phyloP scores from a whole-genome alignment of 2,888 invertebrate species.

The Tipula unca region DNA sequence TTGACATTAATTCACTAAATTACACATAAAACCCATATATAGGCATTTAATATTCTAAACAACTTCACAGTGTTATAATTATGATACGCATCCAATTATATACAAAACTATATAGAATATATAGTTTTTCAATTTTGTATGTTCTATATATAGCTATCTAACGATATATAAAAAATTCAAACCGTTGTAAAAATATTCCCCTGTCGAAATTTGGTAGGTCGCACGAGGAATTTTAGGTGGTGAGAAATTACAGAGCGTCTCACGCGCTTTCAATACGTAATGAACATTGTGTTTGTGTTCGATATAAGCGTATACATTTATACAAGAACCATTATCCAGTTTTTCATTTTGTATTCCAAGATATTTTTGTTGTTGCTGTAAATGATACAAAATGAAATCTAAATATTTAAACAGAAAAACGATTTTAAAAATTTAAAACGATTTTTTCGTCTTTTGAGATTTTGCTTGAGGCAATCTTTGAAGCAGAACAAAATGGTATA shows the following conservation, averaged over 20 bases:
- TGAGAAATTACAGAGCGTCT: neutral
- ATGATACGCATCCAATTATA: neutral
- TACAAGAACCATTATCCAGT: neutral
- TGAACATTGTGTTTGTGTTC: neutral
- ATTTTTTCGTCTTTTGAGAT: neutral
- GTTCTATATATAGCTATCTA: too few species aligned
- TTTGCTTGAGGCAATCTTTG: neutral
- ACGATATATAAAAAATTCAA: neutral
- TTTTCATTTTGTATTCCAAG: neutral
- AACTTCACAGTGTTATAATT: neutral
- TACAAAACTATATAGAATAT: neutral
- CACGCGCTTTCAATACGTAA: neutral
- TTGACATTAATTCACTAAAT: neutral
- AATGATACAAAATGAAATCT: neutral
- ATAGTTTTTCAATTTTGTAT: neutral
- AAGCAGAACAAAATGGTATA: neutral
- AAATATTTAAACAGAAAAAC: neutral
- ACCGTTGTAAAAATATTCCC: neutral
- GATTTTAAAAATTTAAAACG: neutral
- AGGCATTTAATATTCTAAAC: neutral
- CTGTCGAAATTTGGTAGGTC: neutral
- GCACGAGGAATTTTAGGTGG: neutral
- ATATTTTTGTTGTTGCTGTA: neutral
- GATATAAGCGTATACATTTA: neutral
- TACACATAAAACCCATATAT: neutral